Evolutionary conservation across 2,113 vertebrate genomes (phyloP), one percentile per base, ranked within the genome.

Genomic region (Lepidothrix coronata): DNA sequence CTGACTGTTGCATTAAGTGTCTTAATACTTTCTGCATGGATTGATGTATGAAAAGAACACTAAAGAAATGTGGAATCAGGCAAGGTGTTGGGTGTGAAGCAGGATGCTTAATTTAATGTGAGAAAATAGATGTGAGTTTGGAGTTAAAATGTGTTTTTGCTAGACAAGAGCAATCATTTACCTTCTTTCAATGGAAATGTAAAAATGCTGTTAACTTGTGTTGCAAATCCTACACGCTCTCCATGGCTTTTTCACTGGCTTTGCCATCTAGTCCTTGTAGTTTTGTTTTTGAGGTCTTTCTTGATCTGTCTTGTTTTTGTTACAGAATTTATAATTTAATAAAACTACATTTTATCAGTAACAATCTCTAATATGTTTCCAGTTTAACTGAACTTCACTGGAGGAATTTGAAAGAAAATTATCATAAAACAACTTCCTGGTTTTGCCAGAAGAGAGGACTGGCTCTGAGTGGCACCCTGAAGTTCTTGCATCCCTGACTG

Each of bases 241-340:
- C 96, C 93, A 94, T 91, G 83, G 85, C 24, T 51, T 98, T 97
- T 96, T 91, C 96, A 96, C 91, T 92, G 85, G 96, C 95, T 98
- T 97, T 97, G 96, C 94, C 97, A 98, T 98, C 95, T 96, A 96
- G 97, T 98, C 95, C 89, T 95, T 98, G 97, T 98, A 98, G 97
- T 92, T 95, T 96, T 94, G 96, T 85, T 97, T 97, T 96, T 95
- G 96, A 97, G 70, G 90, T 98, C 97, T 97, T 93, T 97, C 97
- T 97, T 96, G 96, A 95, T 95, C 96, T 75, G 95, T 98, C 96
- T 97, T 8, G 93, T 97, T 98, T 98, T 98, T 97, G 97, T 98
- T 98, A 98, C 96, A 85, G 97, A 97, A 97, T 98, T 98, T 98
- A 98, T 98, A 98, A 98, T 98, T 98, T 98, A 98, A 98, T 98